Evolutionary conservation across 2,797 vertebrate species (phyloP).

Genomic region (Nyctibius grandis): DNA sequence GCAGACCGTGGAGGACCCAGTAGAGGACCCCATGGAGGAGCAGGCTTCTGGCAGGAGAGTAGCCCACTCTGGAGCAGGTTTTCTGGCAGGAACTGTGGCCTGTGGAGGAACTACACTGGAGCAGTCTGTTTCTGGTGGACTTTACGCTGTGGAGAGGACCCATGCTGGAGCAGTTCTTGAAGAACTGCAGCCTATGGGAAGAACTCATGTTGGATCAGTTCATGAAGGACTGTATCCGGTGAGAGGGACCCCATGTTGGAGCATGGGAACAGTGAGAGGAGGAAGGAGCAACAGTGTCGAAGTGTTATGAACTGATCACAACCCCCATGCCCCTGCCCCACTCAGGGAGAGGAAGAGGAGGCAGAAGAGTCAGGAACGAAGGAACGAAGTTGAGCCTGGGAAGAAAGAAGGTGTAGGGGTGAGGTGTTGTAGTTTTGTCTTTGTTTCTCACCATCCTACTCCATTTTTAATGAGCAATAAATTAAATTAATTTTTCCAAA

Average conservation of each 20-base stretch:
- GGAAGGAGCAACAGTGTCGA: background rate
- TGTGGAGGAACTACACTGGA: fast-evolving
- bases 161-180: background rate
- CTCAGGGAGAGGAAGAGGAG: background rate
- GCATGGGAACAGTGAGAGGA: fast-evolving
- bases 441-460: no score
- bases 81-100: background rate
- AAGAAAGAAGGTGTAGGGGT: fast-evolving
- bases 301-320: background rate
- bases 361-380: background rate
- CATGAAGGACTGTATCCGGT: background rate
- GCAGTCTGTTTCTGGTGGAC: background rate
- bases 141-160: background rate
- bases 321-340: fast-evolving
- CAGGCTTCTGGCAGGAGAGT: background rate
- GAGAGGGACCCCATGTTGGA: background rate
- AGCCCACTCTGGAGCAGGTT: background rate
- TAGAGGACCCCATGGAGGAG: background rate
- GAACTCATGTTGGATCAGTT: fast-evolving
- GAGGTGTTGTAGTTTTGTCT: fast-evolving
- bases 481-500: no score
- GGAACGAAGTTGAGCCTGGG: background rate
- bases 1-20: no score
- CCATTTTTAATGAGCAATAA: no score
- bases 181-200: no score